A percentile compares a stretch with the other conserved stretches of the same genome.
Evolutionary conservation across 1,140 invertebrate species (phyloP).

Genomic region (Battus philenor): DNA sequence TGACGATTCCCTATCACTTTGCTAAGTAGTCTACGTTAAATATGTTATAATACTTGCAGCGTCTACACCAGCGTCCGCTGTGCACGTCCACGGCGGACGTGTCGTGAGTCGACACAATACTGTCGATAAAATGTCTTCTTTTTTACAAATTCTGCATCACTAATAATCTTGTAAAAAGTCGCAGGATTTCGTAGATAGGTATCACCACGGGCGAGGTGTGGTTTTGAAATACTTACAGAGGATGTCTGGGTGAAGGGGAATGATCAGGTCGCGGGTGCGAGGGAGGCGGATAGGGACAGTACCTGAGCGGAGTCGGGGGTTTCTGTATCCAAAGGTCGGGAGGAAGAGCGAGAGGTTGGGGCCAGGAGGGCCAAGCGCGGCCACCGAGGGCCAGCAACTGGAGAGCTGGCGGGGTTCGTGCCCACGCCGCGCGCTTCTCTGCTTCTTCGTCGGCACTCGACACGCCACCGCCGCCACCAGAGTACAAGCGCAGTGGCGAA

Average conservation of each 20-base stretch:
- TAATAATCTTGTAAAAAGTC: too few relatives aligned
- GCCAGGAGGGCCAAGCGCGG: constrained; percentile 59
- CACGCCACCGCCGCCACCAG: constrained; percentile 36
- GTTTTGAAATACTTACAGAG: constrained; percentile 37
- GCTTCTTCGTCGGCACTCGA: constrained; percentile 50
- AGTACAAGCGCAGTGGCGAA: constrained; percentile 66
- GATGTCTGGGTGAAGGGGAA: constrained; percentile 48
- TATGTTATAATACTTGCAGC: constrained; percentile 9
- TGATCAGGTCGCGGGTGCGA: constrained; percentile 46
- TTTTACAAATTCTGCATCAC: too few relatives aligned
- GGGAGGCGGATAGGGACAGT: constrained; percentile 68
- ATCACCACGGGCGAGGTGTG: constrained; percentile 29
- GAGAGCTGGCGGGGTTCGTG: constrained; percentile 55
- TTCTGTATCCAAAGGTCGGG: constrained; percentile 69
- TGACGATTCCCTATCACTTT: constrained; percentile 29
- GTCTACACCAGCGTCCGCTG: too few relatives aligned
- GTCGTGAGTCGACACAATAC: constrained; percentile 10
- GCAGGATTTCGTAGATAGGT: too few relatives aligned
- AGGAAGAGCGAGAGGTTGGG: constrained; percentile 51
- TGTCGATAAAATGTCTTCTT: not conserved
- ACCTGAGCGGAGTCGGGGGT: constrained; percentile 55
- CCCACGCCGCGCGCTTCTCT: constrained; percentile 69
- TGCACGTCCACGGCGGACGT: too few relatives aligned
- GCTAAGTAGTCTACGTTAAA: constrained; percentile 19
- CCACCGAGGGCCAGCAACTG: constrained; percentile 63